A percentile compares a stretch with the other conserved stretches of the same genome.
Conservation (phyloP, 2,113 vertebrate genomes). For the Notarius lentiginosus region DNA sequence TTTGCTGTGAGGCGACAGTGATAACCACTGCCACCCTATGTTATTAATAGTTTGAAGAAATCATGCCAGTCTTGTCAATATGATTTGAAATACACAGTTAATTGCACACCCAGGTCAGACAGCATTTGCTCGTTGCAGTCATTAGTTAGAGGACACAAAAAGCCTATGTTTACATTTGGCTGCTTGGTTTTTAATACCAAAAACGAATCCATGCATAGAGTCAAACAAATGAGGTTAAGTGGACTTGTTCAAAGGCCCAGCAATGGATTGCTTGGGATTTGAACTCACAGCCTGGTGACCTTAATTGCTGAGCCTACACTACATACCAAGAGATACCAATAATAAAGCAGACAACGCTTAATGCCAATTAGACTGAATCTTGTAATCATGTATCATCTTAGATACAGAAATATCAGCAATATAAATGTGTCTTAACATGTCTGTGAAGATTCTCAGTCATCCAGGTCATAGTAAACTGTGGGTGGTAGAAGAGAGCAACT, state of each 20-base stretch:
- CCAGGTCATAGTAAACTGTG: too few relatives aligned
- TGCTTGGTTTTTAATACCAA: neutral
- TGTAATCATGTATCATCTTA: neutral
- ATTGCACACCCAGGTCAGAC: neutral
- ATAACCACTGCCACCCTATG: too few relatives aligned
- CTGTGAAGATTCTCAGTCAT: too few relatives aligned
- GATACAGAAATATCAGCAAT: slow-evolving; percentile 1
- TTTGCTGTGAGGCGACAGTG: too few relatives aligned
- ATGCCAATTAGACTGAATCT: neutral
- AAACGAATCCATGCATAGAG: neutral
- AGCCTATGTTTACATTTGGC: neutral
- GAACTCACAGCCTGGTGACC: neutral
- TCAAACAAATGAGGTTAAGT: neutral
- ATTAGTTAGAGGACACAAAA: slow-evolving; percentile 8
- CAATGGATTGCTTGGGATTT: neutral
- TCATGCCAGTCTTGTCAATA: neutral
- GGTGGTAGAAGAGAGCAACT: too few relatives aligned
- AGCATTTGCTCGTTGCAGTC: neutral
- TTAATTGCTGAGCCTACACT: neutral
- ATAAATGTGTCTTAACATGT: neutral
- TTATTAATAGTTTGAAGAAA: neutral
- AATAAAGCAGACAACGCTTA: neutral
- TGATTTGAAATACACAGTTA: neutral
- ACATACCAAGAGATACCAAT: neutral
- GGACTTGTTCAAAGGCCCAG: neutral